Evolutionary conservation across 2,113 vertebrate species (phyloP).

Genomic region (Trematomus loennbergii): DNA sequence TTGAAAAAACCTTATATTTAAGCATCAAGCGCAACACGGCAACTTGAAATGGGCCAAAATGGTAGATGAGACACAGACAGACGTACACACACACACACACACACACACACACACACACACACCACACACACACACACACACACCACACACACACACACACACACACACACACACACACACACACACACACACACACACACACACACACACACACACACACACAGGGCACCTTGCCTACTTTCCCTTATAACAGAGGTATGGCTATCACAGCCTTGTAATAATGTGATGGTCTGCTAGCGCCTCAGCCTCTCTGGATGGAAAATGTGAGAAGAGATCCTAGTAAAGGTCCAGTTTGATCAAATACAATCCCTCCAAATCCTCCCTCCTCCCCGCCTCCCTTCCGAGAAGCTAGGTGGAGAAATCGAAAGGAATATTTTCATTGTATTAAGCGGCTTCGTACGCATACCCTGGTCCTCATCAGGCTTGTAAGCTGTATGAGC

Average conservation of each 20-base stretch:
- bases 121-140: not conserved
- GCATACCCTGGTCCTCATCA: slow-evolving; percentile 49
- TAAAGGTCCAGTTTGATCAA: slow-evolving; percentile 73
- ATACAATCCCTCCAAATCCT: slow-evolving; percentile 54
- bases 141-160: not conserved
- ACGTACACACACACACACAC: not conserved
- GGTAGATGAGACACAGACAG: slow-evolving; percentile 28
- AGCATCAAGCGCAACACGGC: slow-evolving; percentile 18
- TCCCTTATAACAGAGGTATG: slow-evolving; percentile 69
- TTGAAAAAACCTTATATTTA: slow-evolving; percentile 42
- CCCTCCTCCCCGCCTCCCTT: slow-evolving; percentile 3
- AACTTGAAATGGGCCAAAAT: slow-evolving; percentile 22
- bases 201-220: slow-evolving; percentile 34
- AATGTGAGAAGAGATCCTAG: slow-evolving; percentile 68
- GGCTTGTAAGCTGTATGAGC: slow-evolving; percentile 46
- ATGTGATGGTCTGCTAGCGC: slow-evolving; percentile 85
- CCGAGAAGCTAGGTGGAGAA: slow-evolving; percentile 45
- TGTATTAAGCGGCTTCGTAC: slow-evolving; percentile 47
- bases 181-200: slow-evolving; percentile 12
- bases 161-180: not conserved
- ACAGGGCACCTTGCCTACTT: slow-evolving; percentile 65
- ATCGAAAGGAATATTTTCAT: slow-evolving; percentile 47
- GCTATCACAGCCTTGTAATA: slow-evolving; percentile 73
- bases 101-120: slow-evolving; percentile 14
- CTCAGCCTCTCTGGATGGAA: slow-evolving; percentile 72